Evolutionary conservation across 2,888 invertebrate genomes (phyloP).

Genomic region (Steromphala cineraria): DNA sequence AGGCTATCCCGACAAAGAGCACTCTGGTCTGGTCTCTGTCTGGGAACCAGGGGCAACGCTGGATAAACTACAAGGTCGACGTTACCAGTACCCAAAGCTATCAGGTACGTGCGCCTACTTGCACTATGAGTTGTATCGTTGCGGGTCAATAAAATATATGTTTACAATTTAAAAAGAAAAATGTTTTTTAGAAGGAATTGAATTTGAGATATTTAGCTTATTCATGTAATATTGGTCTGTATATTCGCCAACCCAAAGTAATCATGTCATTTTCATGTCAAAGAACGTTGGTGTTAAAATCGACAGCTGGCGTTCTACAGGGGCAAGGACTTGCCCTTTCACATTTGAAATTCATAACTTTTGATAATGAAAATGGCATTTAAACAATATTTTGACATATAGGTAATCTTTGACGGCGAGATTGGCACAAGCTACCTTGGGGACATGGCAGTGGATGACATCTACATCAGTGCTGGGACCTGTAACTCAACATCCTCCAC

Average conservation of each 20-base stretch:
- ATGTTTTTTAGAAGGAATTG: background rate
- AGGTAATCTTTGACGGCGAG: constrained; percentile 66
- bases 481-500: constrained; percentile 54
- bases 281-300: too few relatives aligned
- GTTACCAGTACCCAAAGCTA: constrained; percentile 48
- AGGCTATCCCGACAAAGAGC: constrained; percentile 37
- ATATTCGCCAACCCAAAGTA: too few relatives aligned
- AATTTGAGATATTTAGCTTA: too few relatives aligned
- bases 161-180: background rate
- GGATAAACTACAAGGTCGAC: constrained; percentile 58
- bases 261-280: too few relatives aligned
- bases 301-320: too few relatives aligned
- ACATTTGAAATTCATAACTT: background rate
- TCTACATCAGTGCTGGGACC: constrained; percentile 46
- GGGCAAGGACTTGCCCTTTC: too few relatives aligned
- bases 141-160: background rate
- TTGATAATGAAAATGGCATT: background rate
- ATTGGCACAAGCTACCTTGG: constrained; percentile 53
- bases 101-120: constrained; percentile 42
- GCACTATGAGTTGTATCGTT: background rate
- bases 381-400: background rate
- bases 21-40: constrained; percentile 51
- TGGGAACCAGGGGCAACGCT: constrained; percentile 65
- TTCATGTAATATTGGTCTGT: too few relatives aligned
- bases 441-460: constrained; percentile 69